These are phyloP conservation scores for Sebastes miniatus DNA, from an alignment of 2,797 vertebrate genomes.

Conservation along the genomic window DNA sequence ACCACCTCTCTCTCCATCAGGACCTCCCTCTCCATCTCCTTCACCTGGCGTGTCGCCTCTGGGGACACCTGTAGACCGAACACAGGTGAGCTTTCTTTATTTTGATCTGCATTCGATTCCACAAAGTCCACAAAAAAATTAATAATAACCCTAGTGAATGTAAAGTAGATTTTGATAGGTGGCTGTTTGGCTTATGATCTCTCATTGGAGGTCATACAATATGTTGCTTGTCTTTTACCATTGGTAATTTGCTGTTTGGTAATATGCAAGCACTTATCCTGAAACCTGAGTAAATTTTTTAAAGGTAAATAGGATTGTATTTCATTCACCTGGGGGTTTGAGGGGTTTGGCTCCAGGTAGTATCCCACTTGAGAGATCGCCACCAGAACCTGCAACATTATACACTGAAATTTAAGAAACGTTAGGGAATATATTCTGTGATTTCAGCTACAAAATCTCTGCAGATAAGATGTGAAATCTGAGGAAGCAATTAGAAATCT, in stretches of 20 bases:
- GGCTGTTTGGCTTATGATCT: background rate
- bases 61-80: constrained; percentile 65
- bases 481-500: background rate
- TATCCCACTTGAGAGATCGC: constrained; percentile 30
- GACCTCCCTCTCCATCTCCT: constrained; percentile 72
- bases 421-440: background rate
- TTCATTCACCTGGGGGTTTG: constrained; percentile 72
- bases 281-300: background rate
- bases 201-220: background rate
- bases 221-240: background rate
- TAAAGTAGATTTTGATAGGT: background rate
- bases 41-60: constrained; percentile 80
- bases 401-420: background rate
- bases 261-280: background rate
- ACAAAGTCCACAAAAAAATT: background rate
- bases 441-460: background rate
- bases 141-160: background rate
- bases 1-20: constrained; percentile 62
- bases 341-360: constrained; percentile 73
- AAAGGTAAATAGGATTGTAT: background rate
- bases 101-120: background rate
- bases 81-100: background rate
- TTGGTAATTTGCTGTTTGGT: background rate
- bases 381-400: constrained; percentile 44
- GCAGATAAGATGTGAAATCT: background rate